Evolutionary conservation across 2,888 invertebrate species (phyloP).

Genomic region (Mechanitis mazaeus): DNA sequence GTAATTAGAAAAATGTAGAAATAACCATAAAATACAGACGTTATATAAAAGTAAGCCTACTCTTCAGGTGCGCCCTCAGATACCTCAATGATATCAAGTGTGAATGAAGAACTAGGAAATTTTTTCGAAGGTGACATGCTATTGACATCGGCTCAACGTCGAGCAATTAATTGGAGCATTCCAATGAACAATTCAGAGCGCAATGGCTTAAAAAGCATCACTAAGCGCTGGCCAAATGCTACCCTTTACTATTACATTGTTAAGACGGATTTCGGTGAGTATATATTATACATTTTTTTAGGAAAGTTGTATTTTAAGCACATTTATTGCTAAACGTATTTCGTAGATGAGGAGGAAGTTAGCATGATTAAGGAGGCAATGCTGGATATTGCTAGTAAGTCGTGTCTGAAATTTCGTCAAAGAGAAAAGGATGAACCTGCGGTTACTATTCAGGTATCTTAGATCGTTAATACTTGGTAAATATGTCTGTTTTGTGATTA

Average conservation of each 20-base stretch:
- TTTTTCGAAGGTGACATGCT: constrained; percentile 73
- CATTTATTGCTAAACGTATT: constrained; percentile 3
- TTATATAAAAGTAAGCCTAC: not conserved
- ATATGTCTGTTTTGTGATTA: too few species aligned
- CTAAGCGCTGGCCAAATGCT: constrained; percentile 66
- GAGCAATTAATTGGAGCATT: constrained; percentile 34
- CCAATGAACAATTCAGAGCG: constrained; percentile 35
- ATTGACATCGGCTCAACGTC: constrained; percentile 45
- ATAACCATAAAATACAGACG: not conserved
- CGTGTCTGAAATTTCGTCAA: constrained; percentile 58
- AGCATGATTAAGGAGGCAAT: constrained; percentile 58
- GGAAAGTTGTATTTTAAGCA: not conserved
- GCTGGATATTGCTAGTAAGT: constrained; percentile 60
- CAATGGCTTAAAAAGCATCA: constrained; percentile 59
- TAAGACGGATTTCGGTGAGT: constrained; percentile 65
- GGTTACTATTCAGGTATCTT: constrained; percentile 53
- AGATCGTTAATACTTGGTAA: not conserved
- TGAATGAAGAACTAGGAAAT: constrained; percentile 52
- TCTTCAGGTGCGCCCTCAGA: constrained; percentile 7
- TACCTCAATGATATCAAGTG: constrained; percentile 6
- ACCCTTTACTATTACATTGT: constrained; percentile 62
- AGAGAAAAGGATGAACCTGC: constrained; percentile 51
- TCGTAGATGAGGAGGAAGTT: constrained; percentile 57
- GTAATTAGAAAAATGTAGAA: not conserved
- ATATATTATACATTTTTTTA: constrained; percentile 1